Evolutionary conservation across 2,888 invertebrate species (phyloP), one percentile per base, ranked within the genome.

Genomic region (Tyria jacobaeae): DNA sequence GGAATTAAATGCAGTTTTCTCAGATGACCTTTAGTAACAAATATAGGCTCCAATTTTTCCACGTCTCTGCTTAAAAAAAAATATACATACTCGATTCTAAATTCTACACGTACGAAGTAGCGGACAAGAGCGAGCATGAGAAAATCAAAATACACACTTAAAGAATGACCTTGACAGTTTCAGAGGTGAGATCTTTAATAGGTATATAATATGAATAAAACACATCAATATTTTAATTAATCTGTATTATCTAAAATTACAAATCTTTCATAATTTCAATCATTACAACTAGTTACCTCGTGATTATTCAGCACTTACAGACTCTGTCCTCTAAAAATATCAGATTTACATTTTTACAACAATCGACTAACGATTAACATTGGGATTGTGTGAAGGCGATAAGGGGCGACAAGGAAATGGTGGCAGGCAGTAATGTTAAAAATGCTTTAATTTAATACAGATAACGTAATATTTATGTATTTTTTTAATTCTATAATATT

Each of bases 161-260:
- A n/a, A n/a, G n/a, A n/a, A n/a, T n/a, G n/a, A n/a, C n/a, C n/a
- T n/a, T n/a, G n/a, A n/a, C n/a, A n/a, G n/a, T n/a, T n/a, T n/a
- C n/a, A n/a, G n/a, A n/a, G n/a, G n/a, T 3, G 6, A 0, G 14
- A 2, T 15, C 5, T 15, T 15, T 15, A 15, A 17, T 51, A 17
- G 17, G 31, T 34, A 47, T 35, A 48, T 59, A 50, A n/a, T n/a
- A 51, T 63, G 61, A 83, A 77, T 73, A 50, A 82, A 81, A 80
- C 72, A 68, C 65, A 31, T 6, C 35, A 24, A 58, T 85, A 81
- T 82, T 87, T 82, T 87, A 85, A 87, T 89, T 87, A 86, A 83
- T 87, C 83, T 90, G 88, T 90, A 92, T 91, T 90, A 88, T 90
- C 92, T 93, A 92, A 93, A 91, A 90, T 93, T 94, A 93, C 92